Percentiles rank a stretch among this genome's conserved stretches.
Conservation (phyloP, 1,140 invertebrate species). For the Lineus longissimus region DNA sequence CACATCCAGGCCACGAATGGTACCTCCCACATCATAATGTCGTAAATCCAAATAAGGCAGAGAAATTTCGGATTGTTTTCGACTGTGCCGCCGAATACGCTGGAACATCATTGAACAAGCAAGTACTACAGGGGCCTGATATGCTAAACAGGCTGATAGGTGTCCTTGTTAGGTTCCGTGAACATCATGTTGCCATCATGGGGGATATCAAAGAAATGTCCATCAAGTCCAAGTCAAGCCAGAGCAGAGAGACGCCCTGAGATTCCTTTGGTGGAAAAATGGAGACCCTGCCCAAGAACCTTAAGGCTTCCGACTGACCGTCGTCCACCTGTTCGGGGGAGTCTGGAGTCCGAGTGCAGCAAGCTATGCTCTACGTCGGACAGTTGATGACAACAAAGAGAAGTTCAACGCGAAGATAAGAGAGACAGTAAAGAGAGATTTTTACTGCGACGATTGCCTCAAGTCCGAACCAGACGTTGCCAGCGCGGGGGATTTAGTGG, state of each 20-base stretch:
- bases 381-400: neutral
- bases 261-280: constrained; percentile 5
- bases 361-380: constrained; percentile 6
- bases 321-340: constrained; percentile 17
- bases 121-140: neutral
- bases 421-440: constrained; percentile 1
- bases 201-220: constrained; percentile 4
- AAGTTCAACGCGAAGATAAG: neutral
- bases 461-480: neutral
- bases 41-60: constrained; percentile 7
- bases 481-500: neutral
- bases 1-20: neutral
- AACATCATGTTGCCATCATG: neutral
- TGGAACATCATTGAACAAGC: neutral
- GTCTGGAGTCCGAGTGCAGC: constrained; percentile 7
- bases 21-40: neutral
- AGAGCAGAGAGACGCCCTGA: constrained; percentile 3
- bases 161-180: neutral
- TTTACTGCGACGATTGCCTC: constrained; percentile 14
- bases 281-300: neutral
- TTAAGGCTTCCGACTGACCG: constrained; percentile 10
- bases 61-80: constrained; percentile 2
- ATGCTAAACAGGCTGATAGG: neutral
- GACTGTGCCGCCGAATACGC: neutral
- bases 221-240: neutral